phyloP scores from a whole-genome alignment of 2,797 vertebrate species.

The Spinus olivaceus region DNA sequence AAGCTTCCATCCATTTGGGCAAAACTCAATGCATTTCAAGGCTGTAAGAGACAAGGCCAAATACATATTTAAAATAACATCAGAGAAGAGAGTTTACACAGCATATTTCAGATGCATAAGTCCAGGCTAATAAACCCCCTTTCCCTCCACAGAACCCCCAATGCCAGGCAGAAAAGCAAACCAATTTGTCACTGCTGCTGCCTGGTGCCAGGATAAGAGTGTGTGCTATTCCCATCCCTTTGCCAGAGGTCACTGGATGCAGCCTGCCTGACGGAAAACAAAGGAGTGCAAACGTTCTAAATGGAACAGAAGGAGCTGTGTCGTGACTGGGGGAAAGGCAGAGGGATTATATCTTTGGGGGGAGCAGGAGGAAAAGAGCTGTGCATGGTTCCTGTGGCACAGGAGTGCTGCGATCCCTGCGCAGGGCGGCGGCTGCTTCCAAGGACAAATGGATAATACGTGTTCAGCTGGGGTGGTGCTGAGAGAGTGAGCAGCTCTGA shows the following conservation, averaged over 20 bases:
- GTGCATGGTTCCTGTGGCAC: neutral
- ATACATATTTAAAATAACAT: neutral
- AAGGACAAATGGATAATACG: constrained; percentile 62
- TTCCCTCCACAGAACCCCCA: neutral
- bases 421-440: neutral
- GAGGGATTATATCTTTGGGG: constrained; percentile 9
- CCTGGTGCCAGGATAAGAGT: constrained; percentile 56
- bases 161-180: constrained; percentile 59
- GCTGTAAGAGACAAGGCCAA: neutral
- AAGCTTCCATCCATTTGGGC: neutral
- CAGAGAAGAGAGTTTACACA: neutral
- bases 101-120: constrained; percentile 9
- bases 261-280: constrained; percentile 56
- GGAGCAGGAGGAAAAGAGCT: neutral
- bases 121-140: neutral
- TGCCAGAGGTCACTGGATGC: constrained; percentile 67
- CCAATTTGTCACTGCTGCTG: constrained; percentile 69
- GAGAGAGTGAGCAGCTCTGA: constrained; percentile 37
- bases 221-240: constrained; percentile 25
- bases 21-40: neutral
- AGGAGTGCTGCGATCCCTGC: constrained; percentile 28
- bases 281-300: constrained; percentile 28
- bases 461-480: neutral
- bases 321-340: neutral
- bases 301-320: constrained; percentile 18